Evolutionary conservation across 2,113 vertebrate species (phyloP).

Genomic region (Pipra filicauda): DNA sequence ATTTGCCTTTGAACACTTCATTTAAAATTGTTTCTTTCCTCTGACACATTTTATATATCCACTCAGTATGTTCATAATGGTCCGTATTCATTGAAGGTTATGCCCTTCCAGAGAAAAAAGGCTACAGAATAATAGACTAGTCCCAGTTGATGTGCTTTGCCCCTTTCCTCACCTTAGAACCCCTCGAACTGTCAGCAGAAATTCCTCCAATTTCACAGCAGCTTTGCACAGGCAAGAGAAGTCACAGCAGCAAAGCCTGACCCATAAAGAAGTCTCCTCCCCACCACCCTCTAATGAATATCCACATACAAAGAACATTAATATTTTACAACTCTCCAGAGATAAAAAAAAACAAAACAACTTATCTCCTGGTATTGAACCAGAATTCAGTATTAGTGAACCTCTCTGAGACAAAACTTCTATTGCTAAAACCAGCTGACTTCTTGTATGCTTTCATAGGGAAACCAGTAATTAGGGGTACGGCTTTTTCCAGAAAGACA

Average conservation of each 20-base stretch:
- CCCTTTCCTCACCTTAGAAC: not conserved
- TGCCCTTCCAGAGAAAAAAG: not conserved
- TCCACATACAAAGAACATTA: not conserved
- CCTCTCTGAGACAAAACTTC: not conserved
- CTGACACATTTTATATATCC: not conserved
- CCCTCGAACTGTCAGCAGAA: not conserved
- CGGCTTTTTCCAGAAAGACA: not conserved
- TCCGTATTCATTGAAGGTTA: not conserved
- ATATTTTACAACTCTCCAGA: not conserved
- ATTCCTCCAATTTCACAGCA: not conserved
- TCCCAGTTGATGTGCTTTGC: not conserved
- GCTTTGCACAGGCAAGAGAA: not conserved
- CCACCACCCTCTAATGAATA: fast-evolving
- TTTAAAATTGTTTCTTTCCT: not conserved
- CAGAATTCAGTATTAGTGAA: not conserved
- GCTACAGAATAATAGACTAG: not conserved
- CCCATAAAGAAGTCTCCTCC: not conserved
- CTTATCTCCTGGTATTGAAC: not conserved
- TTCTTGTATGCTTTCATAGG: not conserved
- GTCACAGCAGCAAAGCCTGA: not conserved
- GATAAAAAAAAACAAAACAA: not conserved
- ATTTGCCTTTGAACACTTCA: not conserved
- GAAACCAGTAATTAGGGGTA: not conserved
- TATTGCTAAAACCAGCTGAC: not conserved
- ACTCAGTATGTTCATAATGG: not conserved